Conservation (phyloP, 2,888 invertebrate genomes). For the Phrixothrix hirtus region DNA sequence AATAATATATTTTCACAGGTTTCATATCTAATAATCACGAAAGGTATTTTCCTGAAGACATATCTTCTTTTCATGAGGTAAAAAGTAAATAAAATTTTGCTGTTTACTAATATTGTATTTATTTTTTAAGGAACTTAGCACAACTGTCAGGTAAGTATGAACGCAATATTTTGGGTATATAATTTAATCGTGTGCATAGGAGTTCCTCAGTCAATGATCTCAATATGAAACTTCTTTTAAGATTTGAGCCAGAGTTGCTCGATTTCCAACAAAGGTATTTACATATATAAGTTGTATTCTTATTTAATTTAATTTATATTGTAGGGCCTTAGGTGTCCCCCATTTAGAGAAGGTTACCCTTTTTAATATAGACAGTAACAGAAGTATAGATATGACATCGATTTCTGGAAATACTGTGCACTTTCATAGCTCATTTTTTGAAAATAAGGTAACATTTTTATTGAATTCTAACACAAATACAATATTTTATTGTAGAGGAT, state of each 20-base stretch:
- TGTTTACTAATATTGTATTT: slow-evolving; percentile 3
- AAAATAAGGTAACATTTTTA: slow-evolving; percentile 74
- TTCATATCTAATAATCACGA: slow-evolving; percentile 74
- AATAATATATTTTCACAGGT: slow-evolving; percentile 59
- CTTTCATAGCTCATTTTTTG: slow-evolving; percentile 97
- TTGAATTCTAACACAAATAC: not conserved
- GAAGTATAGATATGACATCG: slow-evolving; percentile 87
- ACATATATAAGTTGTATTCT: slow-evolving; percentile 34
- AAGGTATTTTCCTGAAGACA: slow-evolving; percentile 69
- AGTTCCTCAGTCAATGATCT: slow-evolving; percentile 39
- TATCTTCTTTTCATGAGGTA: slow-evolving; percentile 62
- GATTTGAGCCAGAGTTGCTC: slow-evolving; percentile 69
- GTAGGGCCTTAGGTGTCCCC: slow-evolving; percentile 83
- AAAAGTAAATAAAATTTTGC: slow-evolving; percentile 21
- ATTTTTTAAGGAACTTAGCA: slow-evolving; percentile 51
- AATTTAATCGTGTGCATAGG: slow-evolving; percentile 12
- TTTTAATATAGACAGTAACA: slow-evolving; percentile 83
- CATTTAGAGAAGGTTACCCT: slow-evolving; percentile 84
- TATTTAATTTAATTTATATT: slow-evolving; percentile 42
- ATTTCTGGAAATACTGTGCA: slow-evolving; percentile 93
- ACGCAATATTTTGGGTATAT: slow-evolving; percentile 1
- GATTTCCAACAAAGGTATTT: slow-evolving; percentile 72
- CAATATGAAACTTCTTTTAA: slow-evolving; percentile 56
- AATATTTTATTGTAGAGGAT: slow-evolving; percentile 72
- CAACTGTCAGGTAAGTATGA: slow-evolving; percentile 46